phyloP scores from a whole-genome alignment of 2,797 vertebrate species.

The Neopelma chrysocephalum region DNA sequence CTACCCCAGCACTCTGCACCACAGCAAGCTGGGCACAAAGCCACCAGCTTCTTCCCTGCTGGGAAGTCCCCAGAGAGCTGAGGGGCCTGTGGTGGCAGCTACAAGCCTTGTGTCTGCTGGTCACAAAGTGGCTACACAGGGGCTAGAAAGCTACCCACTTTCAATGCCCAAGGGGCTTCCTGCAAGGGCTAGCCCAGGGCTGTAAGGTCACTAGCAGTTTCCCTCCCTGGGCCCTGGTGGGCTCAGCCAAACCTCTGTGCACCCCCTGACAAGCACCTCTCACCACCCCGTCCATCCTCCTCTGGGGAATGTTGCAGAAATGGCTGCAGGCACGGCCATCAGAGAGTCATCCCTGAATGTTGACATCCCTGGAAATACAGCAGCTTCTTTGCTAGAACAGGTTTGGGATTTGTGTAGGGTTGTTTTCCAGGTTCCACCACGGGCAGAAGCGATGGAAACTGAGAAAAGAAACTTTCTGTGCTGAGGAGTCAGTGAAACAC shows the following conservation, averaged over 20 bases:
- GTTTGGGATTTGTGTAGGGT: not conserved
- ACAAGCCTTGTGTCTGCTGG: not conserved
- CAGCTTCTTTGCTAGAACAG: not conserved
- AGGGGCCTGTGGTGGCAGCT: not conserved
- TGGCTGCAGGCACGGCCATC: fast-evolving
- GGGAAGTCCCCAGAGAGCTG: not conserved
- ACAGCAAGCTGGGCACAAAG: not conserved
- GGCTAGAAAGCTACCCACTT: not conserved
- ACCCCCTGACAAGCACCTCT: too few species aligned
- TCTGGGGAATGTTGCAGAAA: not conserved
- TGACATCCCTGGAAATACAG: not conserved
- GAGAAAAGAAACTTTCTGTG: slow-evolving; percentile 3
- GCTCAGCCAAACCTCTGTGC: not conserved
- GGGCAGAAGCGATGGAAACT: not conserved
- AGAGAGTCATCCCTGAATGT: not conserved
- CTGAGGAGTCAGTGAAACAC: not conserved
- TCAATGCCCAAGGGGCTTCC: fast-evolving
- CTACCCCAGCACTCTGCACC: not conserved
- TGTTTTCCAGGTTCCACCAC: not conserved
- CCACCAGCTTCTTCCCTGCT: not conserved
- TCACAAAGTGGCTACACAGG: not conserved
- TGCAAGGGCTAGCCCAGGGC: not conserved
- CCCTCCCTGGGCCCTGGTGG: not conserved
- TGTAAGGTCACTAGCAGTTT: not conserved
- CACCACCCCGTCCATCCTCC: fast-evolving